Base-by-base conservation (phyloP, 2,888 invertebrate species). In the Dinocampus coccinellae region DNA sequence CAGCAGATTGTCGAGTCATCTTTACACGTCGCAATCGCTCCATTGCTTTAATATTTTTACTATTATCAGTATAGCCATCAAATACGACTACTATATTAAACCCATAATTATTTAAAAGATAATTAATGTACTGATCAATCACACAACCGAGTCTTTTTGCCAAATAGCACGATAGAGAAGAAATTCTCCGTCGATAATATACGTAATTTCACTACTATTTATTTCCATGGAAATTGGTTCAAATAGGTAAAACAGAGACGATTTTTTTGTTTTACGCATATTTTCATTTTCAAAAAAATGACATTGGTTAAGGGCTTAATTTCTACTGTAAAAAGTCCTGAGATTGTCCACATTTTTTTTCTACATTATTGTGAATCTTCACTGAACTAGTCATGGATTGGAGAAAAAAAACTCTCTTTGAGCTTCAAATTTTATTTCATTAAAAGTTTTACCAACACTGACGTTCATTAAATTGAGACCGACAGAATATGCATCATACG, bases 381-480 rank as follows among this genome's bases (percentile, higher is more conserved):
- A 72, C 42, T 36, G 61, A 52, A 11, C n/a, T 67, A 34, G 61
- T 67, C 4, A 72, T 20, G 3, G 36, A 13, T 60, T 36, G 61
- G 13, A 72, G 52, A 10, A 67, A 36, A n/a, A 80, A 63, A 69
- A 81, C 79, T 65, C 77, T 81, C 72, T 82, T 79, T 39, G 63
- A 39, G 73, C 81, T 78, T 81, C 79, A 55, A 81, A 81, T 58
- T 76, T 80, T 77, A 82, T 78, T 53, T 80, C 73, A 63, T 74
- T 53, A 63, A 76, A 75, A 16, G 60, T 39, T 36, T 74, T 71
- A 34, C 81, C 83, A 33, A 78, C 80, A 58, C 82, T 82, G 81
- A 81, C 81, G 3, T 74, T 53, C 76, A 81, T 77, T 68, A 77
- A 77, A 6, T 74, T 74, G 77, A 82, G 58, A 24, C 77, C 74